Base-by-base conservation (phyloP, 2,888 invertebrate species). In the Saturnia pavonia region DNA sequence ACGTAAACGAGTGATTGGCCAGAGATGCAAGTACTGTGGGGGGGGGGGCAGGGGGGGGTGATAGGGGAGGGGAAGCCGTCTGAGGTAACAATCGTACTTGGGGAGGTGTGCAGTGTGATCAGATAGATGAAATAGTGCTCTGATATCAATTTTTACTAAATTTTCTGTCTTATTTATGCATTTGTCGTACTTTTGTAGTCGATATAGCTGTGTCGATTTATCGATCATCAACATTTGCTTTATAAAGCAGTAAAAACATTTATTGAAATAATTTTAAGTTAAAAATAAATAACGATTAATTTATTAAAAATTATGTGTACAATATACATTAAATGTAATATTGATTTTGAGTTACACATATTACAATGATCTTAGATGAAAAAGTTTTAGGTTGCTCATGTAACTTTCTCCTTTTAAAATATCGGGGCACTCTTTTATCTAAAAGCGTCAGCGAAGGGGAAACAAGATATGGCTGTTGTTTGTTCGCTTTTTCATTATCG, bases 1-100 rank as follows among this genome's bases (percentile, higher is more conserved):
- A 76, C 57, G 74, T 75, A 60, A 73, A 72, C 67, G 71, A 72
- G 57, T 71, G 70, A 69, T 67, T 16, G 40, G n/a, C 9, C 40
- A 57, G 25, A 51, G 71, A 27, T 68, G 70, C 67, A 43, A 25
- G 70, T 60, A 11, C n/a, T n/a, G n/a, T n/a, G n/a, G n/a, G n/a
- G 51, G 14, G 57, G 57, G 71, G 70, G 76, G 72, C 72, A 25
- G 9, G n/a, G 40, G 27, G 40, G 63, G 27, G 63, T 16, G 25
- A 11, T 1, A 14, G 3, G 70, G 11, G 40, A 25, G 57, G 57
- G 57, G 27, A 27, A 25, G 25, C 11, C 57, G 57, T 27, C 14
- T 34, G 42, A 72, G 72, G 72, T 72, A 72, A 72, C 48, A 16
- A 54, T 12, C 22, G 40, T 54, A 54, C 16, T 0, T 27, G 34